Evolutionary conservation across 2,888 invertebrate species (phyloP).

Genomic region (Acrobasis consociella): DNA sequence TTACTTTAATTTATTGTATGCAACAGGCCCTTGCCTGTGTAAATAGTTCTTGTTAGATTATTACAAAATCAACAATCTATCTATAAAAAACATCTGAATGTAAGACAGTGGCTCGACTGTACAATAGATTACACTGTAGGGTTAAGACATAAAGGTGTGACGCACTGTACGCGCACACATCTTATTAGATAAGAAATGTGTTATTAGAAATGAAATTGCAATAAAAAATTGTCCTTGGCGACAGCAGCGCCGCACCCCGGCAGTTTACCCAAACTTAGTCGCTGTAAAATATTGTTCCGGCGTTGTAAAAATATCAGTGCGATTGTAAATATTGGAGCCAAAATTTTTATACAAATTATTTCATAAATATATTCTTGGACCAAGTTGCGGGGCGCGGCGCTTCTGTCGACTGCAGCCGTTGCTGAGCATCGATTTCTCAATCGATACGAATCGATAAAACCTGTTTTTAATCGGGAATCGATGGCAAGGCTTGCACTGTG

Average conservation of each 20-base stretch:
- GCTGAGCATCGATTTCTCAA: not conserved
- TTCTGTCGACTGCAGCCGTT: slow-evolving; percentile 30
- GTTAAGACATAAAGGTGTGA: slow-evolving; percentile 65
- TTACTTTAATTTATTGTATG: no score
- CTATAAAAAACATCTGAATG: no score
- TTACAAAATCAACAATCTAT: no score
- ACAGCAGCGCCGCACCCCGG: slow-evolving; percentile 46
- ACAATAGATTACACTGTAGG: slow-evolving; percentile 60
- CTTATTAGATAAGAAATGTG: slow-evolving; percentile 77
- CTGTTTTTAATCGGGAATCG: slow-evolving; percentile 4
- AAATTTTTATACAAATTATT: slow-evolving; percentile 81
- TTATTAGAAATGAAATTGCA: slow-evolving; percentile 77
- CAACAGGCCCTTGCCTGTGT: no score
- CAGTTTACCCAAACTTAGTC: slow-evolving; percentile 63
- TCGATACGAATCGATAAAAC: slow-evolving; percentile 13
- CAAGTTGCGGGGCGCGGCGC: slow-evolving; percentile 54
- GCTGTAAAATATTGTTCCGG: slow-evolving; percentile 73
- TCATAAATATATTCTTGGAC: slow-evolving; percentile 72
- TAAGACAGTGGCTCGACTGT: slow-evolving; percentile 35
- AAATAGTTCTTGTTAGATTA: no score
- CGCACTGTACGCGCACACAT: slow-evolving; percentile 71
- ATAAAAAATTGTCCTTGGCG: slow-evolving; percentile 47
- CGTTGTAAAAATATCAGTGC: slow-evolving; percentile 73
- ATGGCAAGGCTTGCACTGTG: slow-evolving; percentile 25
- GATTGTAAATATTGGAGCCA: slow-evolving; percentile 79